Evolutionary conservation across 2,797 vertebrate genomes (phyloP).

Genomic region (Benthosema pterotum): DNA sequence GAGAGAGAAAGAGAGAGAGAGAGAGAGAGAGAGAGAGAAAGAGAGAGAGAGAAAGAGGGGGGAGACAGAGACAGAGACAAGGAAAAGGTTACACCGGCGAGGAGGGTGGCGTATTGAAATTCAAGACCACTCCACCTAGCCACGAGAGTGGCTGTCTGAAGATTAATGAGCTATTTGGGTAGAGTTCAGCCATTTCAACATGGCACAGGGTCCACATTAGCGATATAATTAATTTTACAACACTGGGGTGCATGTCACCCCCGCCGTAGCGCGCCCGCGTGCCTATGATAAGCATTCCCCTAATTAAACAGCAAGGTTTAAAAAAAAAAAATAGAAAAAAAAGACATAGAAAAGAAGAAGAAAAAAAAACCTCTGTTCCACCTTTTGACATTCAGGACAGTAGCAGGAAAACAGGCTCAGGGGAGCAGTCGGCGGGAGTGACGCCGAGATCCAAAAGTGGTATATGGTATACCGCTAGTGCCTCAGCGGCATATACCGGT

Average conservation of each 20-base stretch:
- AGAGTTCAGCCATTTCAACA: conserved; percentile 86
- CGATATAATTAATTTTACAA: conserved; percentile 92
- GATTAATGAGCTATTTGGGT: conserved; percentile 91
- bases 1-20: neutral
- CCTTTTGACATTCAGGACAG: conserved; percentile 75
- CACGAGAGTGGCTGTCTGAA: conserved; percentile 81
- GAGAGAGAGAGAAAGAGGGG: neutral
- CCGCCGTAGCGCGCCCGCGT: conserved; percentile 65
- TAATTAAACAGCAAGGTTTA: conserved; percentile 86
- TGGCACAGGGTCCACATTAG: conserved; percentile 79
- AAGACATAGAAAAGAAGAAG: conserved; percentile 10
- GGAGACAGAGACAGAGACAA: conserved; percentile 34
- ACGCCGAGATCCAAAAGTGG: no score
- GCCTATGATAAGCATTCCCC: conserved; percentile 83
- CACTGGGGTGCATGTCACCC: conserved; percentile 83
- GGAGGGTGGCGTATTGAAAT: conserved; percentile 82
- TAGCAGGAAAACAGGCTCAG: conserved; percentile 38
- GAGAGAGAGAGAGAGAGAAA: conserved; percentile 2
- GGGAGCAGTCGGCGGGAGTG: no score
- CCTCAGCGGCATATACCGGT: no score
- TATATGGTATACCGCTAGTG: no score
- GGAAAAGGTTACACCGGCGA: conserved; percentile 75
- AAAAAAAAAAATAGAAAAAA: conserved; percentile 42
- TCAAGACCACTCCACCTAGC: conserved; percentile 83
- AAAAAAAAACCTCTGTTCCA: conserved; percentile 48